Evolutionary conservation across 2,888 invertebrate species (phyloP), one percentile per base, ranked within the genome.

Genomic region (Leptopterna dolabrata): DNA sequence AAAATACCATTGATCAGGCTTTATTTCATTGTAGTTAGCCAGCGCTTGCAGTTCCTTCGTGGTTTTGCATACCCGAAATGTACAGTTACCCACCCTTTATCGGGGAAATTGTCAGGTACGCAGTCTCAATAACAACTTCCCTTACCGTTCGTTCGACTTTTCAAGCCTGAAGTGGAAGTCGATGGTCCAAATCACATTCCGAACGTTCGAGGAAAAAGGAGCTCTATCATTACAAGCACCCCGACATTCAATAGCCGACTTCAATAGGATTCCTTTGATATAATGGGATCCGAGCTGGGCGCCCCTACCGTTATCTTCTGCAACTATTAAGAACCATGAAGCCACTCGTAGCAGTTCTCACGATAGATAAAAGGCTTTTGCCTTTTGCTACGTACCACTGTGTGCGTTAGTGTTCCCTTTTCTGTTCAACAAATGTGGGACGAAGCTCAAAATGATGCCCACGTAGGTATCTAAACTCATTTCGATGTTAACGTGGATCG

Each of bases 91-190:
- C 7, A 2, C 36, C 7, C 36, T 36, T 36, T 36, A 36, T 36
- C 36, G 7, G 36, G 36, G 36, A 36, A 36, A 36, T 36, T 2
- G 36, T 36, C 36, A 36, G 2, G 36, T 36, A 36, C 36, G 36
- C 36, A 36, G 2, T 36, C 36, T 36, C 36, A 36, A 36, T 36
- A 36, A 36, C 36, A 36, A 36, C 2, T 13, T 6, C 19, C 24
- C 63, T 63, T n/a, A 73, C 73, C 30, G 73, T 73, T 73, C 41
- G 73, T 73, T 73, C 73, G 73, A 73, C 73, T 73, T 73, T 73
- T 73, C 14, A 7, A 30, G 13, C 11, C 36, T 4, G 36, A 7
- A 36, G 36, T 36, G 36, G 36, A 36, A 36, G 13, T 73, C 73
- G 36, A n/a, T 73, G 16, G 30, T 73, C 36, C 41, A 73, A 73